phyloP scores from a whole-genome alignment of 2,888 invertebrate genomes.

The Cataglyphis livida region DNA sequence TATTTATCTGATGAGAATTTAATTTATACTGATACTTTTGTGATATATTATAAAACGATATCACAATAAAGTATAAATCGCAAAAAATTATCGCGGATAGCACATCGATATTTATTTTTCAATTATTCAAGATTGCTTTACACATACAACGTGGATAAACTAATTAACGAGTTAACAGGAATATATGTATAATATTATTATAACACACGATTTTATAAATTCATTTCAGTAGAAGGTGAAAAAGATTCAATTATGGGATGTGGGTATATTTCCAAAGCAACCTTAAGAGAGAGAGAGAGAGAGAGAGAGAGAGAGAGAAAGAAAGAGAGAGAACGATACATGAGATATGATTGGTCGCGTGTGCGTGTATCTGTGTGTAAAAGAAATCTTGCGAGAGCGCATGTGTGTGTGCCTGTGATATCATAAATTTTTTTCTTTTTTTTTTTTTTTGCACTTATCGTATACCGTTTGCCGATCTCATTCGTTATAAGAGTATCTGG shows the following conservation, averaged over 20 bases:
- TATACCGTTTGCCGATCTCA: constrained; percentile 50
- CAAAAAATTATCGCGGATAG: too few species aligned
- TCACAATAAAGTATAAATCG: too few species aligned
- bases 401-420: constrained; percentile 62
- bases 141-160: background rate
- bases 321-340: constrained; percentile 20
- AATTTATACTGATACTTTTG: too few species aligned
- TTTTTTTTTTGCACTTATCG: constrained; percentile 63
- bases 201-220: background rate
- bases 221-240: constrained; percentile 42
- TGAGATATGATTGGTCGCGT: constrained; percentile 57
- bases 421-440: constrained; percentile 64
- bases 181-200: background rate
- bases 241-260: constrained; percentile 48
- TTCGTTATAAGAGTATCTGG: constrained; percentile 78
- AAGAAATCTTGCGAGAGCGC: constrained; percentile 37
- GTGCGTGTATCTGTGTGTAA: constrained; percentile 34
- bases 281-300: constrained; percentile 10
- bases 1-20: background rate
- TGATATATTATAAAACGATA: too few species aligned
- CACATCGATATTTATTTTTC: background rate
- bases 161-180: constrained; percentile 11
- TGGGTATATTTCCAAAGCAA: constrained; percentile 8
- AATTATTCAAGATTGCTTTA: background rate
- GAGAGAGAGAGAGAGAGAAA: background rate